A percentile compares a stretch with the other conserved stretches of the same genome.
phyloP scores from a whole-genome alignment of 2,888 invertebrate species.

The Biston betularia region DNA sequence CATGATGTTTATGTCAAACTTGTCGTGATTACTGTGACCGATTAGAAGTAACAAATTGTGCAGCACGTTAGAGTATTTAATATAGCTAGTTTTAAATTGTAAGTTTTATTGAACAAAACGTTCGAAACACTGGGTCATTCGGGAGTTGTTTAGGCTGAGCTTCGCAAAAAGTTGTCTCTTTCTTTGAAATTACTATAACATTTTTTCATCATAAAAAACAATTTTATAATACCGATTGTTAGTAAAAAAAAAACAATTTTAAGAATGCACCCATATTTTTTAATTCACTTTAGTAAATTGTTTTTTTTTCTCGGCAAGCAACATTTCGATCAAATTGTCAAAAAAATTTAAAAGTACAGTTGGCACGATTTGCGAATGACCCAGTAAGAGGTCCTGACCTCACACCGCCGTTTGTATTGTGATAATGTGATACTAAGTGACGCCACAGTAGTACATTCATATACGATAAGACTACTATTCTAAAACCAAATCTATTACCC shows the following conservation, averaged over 20 bases:
- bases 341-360: background rate
- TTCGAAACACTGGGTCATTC: conserved; percentile 48
- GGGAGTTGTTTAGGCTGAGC: background rate
- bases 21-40: conserved; percentile 1
- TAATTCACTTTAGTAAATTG: no score
- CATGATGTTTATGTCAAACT: background rate
- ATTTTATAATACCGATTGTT: no score
- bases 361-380: conserved; percentile 14
- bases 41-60: background rate
- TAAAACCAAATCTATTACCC: background rate
- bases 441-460: conserved; percentile 33
- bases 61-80: background rate
- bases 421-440: conserved; percentile 32
- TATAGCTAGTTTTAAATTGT: conserved; percentile 71
- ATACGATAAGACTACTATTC: conserved; percentile 8
- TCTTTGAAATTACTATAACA: background rate
- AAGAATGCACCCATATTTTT: no score
- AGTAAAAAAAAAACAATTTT: no score
- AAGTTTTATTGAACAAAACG: conserved; percentile 71
- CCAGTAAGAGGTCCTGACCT: conserved; percentile 24
- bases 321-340: no score
- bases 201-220: no score
- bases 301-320: no score
- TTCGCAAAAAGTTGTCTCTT: background rate
- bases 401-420: conserved; percentile 34